These are phyloP conservation scores for Aphodius granarius DNA, from an alignment of 2,888 invertebrate genomes.

Conservation along the genomic window DNA sequence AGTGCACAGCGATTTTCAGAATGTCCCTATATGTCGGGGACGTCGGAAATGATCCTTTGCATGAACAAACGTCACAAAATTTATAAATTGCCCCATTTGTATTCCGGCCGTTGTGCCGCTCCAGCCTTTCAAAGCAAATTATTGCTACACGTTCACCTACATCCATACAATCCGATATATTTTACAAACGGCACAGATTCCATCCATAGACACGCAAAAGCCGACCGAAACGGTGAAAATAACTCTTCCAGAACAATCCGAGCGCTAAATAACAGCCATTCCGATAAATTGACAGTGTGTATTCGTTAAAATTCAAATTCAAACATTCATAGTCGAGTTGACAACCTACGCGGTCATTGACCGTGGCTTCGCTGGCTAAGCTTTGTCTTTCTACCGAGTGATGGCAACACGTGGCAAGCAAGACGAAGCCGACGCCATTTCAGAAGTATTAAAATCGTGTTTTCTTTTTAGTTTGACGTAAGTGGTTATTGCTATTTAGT, in stretches of 20 bases:
- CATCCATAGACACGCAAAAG: background rate
- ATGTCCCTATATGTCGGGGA: conserved; percentile 32
- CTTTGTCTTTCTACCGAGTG: no score
- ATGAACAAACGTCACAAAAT: conserved; percentile 41
- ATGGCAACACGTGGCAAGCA: no score
- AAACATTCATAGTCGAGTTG: no score
- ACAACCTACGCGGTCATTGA: no score
- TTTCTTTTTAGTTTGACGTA: no score
- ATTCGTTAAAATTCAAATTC: background rate
- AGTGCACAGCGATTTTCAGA: background rate
- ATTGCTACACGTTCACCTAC: conserved; percentile 11
- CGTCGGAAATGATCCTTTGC: conserved; percentile 40
- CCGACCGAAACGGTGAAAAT: background rate
- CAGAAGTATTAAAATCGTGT: no score
- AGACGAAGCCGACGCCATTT: no score
- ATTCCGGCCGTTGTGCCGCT: conserved; percentile 36
- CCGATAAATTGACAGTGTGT: background rate
- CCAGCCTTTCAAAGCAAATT: conserved; percentile 6
- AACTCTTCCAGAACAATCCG: background rate
- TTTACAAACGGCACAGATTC: background rate
- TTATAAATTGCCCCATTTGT: conserved; percentile 42
- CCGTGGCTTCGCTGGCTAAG: no score
- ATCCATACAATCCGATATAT: conserved; percentile 14
- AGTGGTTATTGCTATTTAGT: no score
- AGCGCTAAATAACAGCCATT: background rate